phyloP scores from a whole-genome alignment of 2,888 invertebrate genomes.

The Tenthredo notha region DNA sequence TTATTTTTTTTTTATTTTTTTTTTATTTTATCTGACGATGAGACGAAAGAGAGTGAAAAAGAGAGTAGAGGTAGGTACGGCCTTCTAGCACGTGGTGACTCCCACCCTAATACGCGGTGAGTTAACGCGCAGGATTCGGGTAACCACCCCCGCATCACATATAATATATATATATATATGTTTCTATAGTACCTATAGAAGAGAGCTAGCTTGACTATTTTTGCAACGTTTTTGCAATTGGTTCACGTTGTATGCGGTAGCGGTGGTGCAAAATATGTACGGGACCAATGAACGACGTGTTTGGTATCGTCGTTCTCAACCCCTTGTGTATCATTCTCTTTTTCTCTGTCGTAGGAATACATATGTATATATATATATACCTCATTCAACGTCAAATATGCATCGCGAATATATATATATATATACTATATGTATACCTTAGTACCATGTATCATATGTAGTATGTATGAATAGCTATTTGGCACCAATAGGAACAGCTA shows the following conservation, averaged over 20 bases:
- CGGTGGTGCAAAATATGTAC: neutral
- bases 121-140: conserved; percentile 45
- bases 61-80: neutral
- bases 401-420: neutral
- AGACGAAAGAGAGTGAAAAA: neutral
- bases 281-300: conserved; percentile 32
- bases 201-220: conserved; percentile 27
- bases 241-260: conserved; percentile 16
- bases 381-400: neutral
- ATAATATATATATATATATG: too few species aligned
- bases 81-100: conserved; percentile 31
- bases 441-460: neutral
- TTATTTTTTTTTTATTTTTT: neutral
- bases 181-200: neutral
- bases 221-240: conserved; percentile 39
- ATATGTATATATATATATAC: neutral
- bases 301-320: conserved; percentile 19
- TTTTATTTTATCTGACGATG: neutral
- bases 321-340: conserved; percentile 42
- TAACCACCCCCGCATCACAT: neutral
- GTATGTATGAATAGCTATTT: neutral
- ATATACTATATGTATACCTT: too few species aligned
- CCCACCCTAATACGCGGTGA: conserved; percentile 12
- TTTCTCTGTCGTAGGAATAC: neutral
- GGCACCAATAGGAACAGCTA: neutral